Percentiles rank a stretch among this genome's conserved stretches.
phyloP scores from a whole-genome alignment of 2,113 vertebrate genomes.

The Protobothrops flavoviridis region DNA sequence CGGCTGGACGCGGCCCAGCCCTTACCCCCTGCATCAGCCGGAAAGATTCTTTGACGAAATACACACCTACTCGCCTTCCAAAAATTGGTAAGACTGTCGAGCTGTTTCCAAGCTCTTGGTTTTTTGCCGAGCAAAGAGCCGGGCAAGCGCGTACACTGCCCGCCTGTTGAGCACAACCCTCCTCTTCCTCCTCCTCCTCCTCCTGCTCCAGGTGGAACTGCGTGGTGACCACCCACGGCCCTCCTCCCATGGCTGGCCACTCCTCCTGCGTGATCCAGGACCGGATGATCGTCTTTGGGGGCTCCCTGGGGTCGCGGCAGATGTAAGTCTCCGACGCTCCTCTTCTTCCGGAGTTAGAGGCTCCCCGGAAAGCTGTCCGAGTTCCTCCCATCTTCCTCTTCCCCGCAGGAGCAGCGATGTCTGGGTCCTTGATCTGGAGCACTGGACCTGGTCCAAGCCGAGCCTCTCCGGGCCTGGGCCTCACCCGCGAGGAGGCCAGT shows the following conservation, averaged over 20 bases:
- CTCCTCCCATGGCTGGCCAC: conserved; percentile 97
- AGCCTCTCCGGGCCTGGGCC: conserved; percentile 83
- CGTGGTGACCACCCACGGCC: conserved; percentile 94
- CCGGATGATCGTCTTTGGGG: conserved; percentile 97
- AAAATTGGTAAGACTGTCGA: conserved; percentile 86
- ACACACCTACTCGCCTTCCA: conserved; percentile 96
- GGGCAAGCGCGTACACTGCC: not conserved
- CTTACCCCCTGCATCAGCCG: conserved; percentile 95
- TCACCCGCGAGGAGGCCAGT: conserved; percentile 93
- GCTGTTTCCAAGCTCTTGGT: too few relatives aligned
- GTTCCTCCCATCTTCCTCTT: conserved; percentile 1
- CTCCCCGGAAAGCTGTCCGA: not conserved
- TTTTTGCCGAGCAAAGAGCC: too few relatives aligned
- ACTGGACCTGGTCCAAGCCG: conserved; percentile 98
- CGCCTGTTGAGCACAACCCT: not conserved
- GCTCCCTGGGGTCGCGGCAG: conserved; percentile 92
- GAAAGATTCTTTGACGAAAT: conserved; percentile 99
- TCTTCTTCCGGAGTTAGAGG: accelerated
- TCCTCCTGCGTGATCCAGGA: conserved; percentile 93
- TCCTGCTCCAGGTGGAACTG: conserved; percentile 93
- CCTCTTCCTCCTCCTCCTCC: not conserved
- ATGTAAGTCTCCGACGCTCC: conserved; percentile 76
- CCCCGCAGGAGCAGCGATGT: conserved; percentile 91
- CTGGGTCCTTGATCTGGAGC: conserved; percentile 95
- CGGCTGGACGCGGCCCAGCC: conserved; percentile 95